Evolutionary conservation across 2,888 invertebrate genomes (phyloP), one percentile per base, ranked within the genome.

Genomic region (Agrilus cyanescens): DNA sequence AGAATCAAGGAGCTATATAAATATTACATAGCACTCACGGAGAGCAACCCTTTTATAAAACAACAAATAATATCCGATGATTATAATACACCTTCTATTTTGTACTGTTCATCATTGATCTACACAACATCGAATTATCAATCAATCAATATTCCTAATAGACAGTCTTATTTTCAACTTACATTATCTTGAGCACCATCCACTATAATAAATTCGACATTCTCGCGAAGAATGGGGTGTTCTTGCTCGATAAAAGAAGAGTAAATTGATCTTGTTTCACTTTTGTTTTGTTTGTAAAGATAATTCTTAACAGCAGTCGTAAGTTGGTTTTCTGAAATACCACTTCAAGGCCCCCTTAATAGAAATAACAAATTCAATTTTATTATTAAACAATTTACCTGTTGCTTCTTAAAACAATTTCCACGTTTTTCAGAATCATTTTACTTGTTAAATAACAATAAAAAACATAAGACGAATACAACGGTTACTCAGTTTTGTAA

Each of bases 201-300:
- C 13, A 64, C 52, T 36, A 61, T 55, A 25, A 66, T 60, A 32
- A 53, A 53, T 38, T 59, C 54, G 4, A 62, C 57, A 45, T 55
- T 49, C 12, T 57, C 53, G 37, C 49, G 48, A 32, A 61, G 45
- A 31, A 57, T 49, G 3, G 44, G 42, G 39, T 56, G 46, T 40
- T 53, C 48, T 13, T 52, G 46, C 10, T 49, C 48, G 45, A 54
- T 49, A 46, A 63, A 60, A 38, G 53, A 43, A 10, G 53, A 55
- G 32, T 63, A 55, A 18, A 61, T 44, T 35, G 53, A 55, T 41
- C 61, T 60, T 6, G 61, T 10, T 25, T 16, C 50, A 46, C 20
- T 60, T 44, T 35, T 53, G 54, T 15, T 48, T 51, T 25, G 46
- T 49, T 42, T 53, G 49, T 40, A 64, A 50, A 48, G 25, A 25